phyloP scores from a whole-genome alignment of 2,797 vertebrate species.

The Pangasius larnaudii region DNA sequence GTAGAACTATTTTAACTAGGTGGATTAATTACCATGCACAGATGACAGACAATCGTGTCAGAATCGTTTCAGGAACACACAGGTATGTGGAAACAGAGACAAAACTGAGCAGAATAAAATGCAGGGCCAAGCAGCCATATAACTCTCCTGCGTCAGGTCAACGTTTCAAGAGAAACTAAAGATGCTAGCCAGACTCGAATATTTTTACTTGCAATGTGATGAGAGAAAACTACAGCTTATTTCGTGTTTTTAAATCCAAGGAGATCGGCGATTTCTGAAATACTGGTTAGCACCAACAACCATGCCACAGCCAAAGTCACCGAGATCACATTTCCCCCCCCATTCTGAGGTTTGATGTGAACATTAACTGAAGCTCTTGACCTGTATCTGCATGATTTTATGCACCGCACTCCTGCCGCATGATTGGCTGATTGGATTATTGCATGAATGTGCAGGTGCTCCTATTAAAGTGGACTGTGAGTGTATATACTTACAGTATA shows the following conservation, averaged over 20 bases:
- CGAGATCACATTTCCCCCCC: background rate
- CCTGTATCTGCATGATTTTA: background rate
- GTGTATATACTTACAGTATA: background rate
- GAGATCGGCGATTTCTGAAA: background rate
- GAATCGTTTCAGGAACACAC: background rate
- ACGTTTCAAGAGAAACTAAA: slow-evolving; percentile 7
- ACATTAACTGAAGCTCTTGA: background rate
- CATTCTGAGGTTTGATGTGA: background rate
- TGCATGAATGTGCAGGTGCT: background rate
- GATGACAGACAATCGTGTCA: background rate
- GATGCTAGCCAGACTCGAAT: background rate
- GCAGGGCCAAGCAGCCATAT: background rate
- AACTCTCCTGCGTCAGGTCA: background rate
- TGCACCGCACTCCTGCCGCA: background rate
- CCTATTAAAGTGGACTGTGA: background rate
- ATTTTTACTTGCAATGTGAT: background rate
- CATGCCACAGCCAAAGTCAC: background rate
- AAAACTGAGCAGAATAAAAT: background rate
- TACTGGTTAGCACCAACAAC: background rate
- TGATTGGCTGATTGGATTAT: background rate
- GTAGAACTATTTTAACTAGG: slow-evolving; percentile 3
- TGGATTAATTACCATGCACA: background rate
- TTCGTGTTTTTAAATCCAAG: background rate
- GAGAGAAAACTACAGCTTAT: slow-evolving; percentile 1
- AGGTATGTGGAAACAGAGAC: slow-evolving; percentile 3